Conservation (phyloP, 2,113 vertebrate genomes). For the Merops nubicus region DNA sequence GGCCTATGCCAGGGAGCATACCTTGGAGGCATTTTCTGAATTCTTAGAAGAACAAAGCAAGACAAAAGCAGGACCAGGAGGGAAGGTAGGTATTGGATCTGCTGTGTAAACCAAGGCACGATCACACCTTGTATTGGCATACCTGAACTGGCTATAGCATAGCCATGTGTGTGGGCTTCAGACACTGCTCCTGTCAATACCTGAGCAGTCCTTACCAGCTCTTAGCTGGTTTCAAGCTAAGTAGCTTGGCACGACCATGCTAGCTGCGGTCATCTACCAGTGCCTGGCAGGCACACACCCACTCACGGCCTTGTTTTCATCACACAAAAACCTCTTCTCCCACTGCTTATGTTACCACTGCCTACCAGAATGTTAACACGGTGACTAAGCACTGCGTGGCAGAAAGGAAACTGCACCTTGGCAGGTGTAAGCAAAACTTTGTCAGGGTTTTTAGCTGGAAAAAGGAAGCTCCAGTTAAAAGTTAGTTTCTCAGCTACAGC, state of each 20-base stretch:
- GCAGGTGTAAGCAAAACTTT: neutral
- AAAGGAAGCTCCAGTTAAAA: neutral
- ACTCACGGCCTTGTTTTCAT: neutral
- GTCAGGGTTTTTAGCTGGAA: neutral
- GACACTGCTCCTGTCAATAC: rapidly evolving
- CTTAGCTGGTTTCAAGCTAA: neutral
- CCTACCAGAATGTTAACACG: neutral
- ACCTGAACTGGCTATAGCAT: rapidly evolving
- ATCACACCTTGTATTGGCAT: neutral
- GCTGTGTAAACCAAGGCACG: neutral
- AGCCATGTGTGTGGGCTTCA: rapidly evolving
- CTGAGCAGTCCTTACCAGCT: neutral
- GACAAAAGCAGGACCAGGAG: neutral
- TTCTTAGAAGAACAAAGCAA: constrained; percentile 73
- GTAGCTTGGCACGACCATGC: neutral
- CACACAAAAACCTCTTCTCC: neutral
- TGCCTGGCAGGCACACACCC: neutral
- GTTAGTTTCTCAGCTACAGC: neutral
- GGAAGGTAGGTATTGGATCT: constrained; percentile 38
- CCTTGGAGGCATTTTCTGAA: constrained; percentile 67
- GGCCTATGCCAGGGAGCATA: constrained; percentile 61
- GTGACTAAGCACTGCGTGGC: neutral
- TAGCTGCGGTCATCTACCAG: neutral
- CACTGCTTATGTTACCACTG: neutral
- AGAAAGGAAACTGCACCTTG: neutral